Conservation (phyloP, 2,888 invertebrate genomes). For the Nymphalis urticae region DNA sequence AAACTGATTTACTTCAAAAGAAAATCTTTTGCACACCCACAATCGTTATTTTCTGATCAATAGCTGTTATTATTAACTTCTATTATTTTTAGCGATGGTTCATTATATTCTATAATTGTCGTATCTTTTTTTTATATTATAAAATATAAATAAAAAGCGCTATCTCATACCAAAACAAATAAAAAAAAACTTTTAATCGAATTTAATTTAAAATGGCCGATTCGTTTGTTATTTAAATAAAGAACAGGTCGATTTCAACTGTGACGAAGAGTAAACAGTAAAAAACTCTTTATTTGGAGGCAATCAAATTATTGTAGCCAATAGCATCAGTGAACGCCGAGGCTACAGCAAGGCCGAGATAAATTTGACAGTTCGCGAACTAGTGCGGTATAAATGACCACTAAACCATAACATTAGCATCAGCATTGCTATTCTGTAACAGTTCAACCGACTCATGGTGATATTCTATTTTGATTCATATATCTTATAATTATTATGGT, state of each 20-base stretch:
- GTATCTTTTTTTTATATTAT: no score
- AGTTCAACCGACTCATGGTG: no score
- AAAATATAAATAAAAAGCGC: not conserved
- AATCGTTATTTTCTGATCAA: no score
- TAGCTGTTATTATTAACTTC: no score
- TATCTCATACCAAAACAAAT: not conserved
- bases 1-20: no score
- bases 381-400: conserved; percentile 11
- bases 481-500: no score
- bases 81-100: no score
- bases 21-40: no score
- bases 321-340: conserved; percentile 73
- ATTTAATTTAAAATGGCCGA: not conserved
- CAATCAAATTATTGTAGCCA: conserved; percentile 62
- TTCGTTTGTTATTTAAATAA: not conserved
- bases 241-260: conserved; percentile 4
- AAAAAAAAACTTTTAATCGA: not conserved
- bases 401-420: not conserved
- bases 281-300: conserved; percentile 70
- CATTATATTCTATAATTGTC: no score
- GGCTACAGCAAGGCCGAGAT: conserved; percentile 67
- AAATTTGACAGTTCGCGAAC: conserved; percentile 27
- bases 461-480: no score
- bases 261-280: conserved; percentile 8
- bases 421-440: no score